Conservation (phyloP, 2,797 vertebrate genomes). For the Gymnothorax reevesii region DNA sequence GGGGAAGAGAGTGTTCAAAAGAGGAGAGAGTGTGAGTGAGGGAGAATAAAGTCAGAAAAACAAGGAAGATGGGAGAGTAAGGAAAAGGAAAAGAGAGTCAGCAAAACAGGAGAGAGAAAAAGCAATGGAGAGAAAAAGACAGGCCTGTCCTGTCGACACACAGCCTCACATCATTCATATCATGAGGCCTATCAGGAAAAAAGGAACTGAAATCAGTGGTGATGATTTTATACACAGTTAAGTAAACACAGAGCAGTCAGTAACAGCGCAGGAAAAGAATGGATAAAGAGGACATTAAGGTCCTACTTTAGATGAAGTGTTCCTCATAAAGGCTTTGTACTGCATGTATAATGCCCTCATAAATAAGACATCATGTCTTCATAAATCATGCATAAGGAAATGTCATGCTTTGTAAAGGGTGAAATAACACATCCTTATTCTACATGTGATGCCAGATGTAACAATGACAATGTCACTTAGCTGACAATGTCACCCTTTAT, state of each 20-base stretch:
- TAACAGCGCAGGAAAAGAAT: neutral
- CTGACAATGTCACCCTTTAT: too few relatives aligned
- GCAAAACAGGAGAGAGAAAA: neutral
- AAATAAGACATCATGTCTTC: too few relatives aligned
- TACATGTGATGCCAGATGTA: too few relatives aligned
- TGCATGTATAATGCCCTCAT: too few relatives aligned
- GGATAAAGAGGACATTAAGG: neutral
- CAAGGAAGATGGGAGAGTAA: neutral
- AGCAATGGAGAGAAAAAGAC: conserved; percentile 28
- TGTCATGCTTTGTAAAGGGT: too few relatives aligned
- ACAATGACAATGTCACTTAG: too few relatives aligned
- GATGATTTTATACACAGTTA: neutral
- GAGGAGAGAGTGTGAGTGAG: conserved; percentile 34
- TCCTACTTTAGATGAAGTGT: too few relatives aligned
- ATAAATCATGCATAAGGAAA: too few relatives aligned
- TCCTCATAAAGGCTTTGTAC: too few relatives aligned
- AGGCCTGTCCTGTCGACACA: neutral
- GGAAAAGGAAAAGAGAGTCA: neutral
- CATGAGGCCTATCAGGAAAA: neutral
- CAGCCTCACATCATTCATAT: neutral
- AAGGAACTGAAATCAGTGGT: neutral
- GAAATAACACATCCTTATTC: too few relatives aligned
- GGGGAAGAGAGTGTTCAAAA: conserved; percentile 46
- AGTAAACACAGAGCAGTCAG: neutral
- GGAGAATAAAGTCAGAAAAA: neutral